Evolutionary conservation across 2,888 invertebrate genomes (phyloP).

Genomic region (Doris montereyensis): DNA sequence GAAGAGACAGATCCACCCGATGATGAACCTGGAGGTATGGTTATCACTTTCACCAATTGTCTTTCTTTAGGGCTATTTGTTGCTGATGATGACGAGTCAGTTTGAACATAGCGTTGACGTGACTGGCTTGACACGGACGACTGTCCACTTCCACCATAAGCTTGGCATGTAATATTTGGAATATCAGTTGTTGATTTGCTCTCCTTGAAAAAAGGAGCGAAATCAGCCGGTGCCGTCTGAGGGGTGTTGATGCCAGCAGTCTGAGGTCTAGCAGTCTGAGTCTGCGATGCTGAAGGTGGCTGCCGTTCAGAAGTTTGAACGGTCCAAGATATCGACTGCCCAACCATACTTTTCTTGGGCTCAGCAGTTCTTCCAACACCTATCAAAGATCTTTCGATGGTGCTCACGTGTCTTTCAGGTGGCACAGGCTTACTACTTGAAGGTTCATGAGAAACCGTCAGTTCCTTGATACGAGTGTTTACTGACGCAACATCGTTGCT

Average conservation of each 20-base stretch:
- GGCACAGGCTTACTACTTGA: not conserved
- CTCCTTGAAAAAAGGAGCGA: constrained; percentile 31
- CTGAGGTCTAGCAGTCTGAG: not conserved
- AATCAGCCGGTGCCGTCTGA: constrained; percentile 39
- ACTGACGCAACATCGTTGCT: constrained; percentile 14
- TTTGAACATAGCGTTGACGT: not conserved
- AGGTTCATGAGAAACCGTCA: constrained; percentile 23
- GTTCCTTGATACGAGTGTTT: constrained; percentile 10
- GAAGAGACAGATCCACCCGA: constrained; percentile 40
- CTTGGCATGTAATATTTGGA: constrained; percentile 38
- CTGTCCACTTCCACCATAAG: not conserved
- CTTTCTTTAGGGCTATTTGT: constrained; percentile 39
- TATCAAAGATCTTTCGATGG: constrained; percentile 32
- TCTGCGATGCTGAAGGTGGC: not conserved
- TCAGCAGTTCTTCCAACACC: not conserved
- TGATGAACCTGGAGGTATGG: constrained; percentile 41
- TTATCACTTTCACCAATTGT: constrained; percentile 43
- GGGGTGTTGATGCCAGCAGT: constrained; percentile 6
- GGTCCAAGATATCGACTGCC: constrained; percentile 36
- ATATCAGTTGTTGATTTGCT: constrained; percentile 30
- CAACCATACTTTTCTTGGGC: constrained; percentile 21
- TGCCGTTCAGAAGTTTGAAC: constrained; percentile 24
- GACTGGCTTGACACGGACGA: not conserved
- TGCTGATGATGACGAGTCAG: constrained; percentile 8
- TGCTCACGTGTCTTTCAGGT: constrained; percentile 33